A percentile compares a stretch with the other conserved stretches of the same genome.
phyloP scores from a whole-genome alignment of 35 echinoderm and acorn worm genomes.

The Apostichopus californicus region DNA sequence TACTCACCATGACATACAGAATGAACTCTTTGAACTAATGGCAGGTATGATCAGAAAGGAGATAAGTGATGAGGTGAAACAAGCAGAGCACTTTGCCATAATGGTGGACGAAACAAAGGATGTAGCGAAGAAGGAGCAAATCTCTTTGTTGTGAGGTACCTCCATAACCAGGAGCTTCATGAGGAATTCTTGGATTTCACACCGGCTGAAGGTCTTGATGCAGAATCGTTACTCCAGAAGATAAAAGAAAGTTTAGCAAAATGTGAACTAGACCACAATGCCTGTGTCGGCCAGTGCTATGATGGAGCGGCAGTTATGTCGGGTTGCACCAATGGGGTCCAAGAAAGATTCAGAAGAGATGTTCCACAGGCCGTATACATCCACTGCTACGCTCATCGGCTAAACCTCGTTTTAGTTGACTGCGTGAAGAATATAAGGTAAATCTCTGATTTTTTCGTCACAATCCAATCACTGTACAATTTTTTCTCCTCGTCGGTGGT shows the following conservation, averaged over 20 bases:
- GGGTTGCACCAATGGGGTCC: slow-evolving; percentile 33
- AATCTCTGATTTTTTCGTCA: slow-evolving; percentile 16
- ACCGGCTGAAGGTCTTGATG: slow-evolving; percentile 35
- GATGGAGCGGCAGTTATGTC: slow-evolving; percentile 30
- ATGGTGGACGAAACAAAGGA: slow-evolving; percentile 43
- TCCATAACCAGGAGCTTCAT: slow-evolving; percentile 35
- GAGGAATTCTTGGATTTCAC: slow-evolving; percentile 36
- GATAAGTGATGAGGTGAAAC: slow-evolving; percentile 45
- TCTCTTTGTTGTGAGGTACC: slow-evolving; percentile 51
- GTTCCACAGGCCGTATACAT: slow-evolving; percentile 52
- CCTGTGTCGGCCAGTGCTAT: slow-evolving; percentile 37
- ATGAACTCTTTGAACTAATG: slow-evolving; percentile 23
- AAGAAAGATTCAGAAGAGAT: slow-evolving; percentile 39
- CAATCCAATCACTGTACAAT: slow-evolving; percentile 32
- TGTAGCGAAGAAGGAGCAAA: slow-evolving; percentile 38
- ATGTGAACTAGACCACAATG: background rate
- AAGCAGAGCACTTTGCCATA: slow-evolving; percentile 39
- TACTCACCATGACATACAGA: slow-evolving; percentile 42
- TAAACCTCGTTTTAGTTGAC: slow-evolving; percentile 59
- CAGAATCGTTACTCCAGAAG: slow-evolving; percentile 23
- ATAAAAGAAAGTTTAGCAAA: slow-evolving; percentile 34
- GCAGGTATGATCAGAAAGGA: slow-evolving; percentile 38
- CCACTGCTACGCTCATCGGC: slow-evolving; percentile 58
- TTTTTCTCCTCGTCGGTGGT: slow-evolving; percentile 16
- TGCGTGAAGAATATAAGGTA: slow-evolving; percentile 16